Percentiles rank a stretch among this genome's conserved stretches.
phyloP scores from a whole-genome alignment of 2,888 invertebrate genomes.

The Marasmarcha lunaedactyla region DNA sequence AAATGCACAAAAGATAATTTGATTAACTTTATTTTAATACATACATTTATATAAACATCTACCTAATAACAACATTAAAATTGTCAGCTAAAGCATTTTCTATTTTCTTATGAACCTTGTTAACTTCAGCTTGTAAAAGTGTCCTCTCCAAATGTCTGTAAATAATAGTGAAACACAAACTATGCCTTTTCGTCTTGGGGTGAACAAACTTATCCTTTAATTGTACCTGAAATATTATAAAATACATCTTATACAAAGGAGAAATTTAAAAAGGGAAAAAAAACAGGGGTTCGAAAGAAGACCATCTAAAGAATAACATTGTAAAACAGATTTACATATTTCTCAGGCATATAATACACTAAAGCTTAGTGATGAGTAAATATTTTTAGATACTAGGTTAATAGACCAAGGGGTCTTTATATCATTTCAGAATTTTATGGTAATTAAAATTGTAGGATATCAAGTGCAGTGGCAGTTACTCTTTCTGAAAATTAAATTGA shows the following conservation, averaged over 20 bases:
- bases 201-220: conserved; percentile 89
- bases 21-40: not conserved
- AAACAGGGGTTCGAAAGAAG: not conserved
- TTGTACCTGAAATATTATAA: conserved; percentile 71
- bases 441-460: too few species aligned
- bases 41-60: conserved; percentile 14
- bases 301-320: too few species aligned
- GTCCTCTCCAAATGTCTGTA: conserved; percentile 94
- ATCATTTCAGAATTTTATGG: too few species aligned
- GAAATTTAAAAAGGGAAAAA: not conserved
- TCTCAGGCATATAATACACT: too few species aligned
- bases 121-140: conserved; percentile 89
- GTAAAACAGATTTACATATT: too few species aligned
- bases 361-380: too few species aligned
- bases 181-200: conserved; percentile 83
- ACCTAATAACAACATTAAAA: conserved; percentile 49
- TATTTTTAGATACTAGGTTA: too few species aligned
- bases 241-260: conserved; percentile 4
- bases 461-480: too few species aligned
- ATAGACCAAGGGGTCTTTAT: too few species aligned
- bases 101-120: conserved; percentile 83
- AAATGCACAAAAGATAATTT: too few species aligned
- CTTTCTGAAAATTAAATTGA: too few species aligned
- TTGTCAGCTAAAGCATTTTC: conserved; percentile 58
- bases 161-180: conserved; percentile 91